Evolutionary conservation across 2,113 vertebrate genomes (phyloP), one percentile per base, ranked within the genome.

Genomic region (Pluvianellus socialis): DNA sequence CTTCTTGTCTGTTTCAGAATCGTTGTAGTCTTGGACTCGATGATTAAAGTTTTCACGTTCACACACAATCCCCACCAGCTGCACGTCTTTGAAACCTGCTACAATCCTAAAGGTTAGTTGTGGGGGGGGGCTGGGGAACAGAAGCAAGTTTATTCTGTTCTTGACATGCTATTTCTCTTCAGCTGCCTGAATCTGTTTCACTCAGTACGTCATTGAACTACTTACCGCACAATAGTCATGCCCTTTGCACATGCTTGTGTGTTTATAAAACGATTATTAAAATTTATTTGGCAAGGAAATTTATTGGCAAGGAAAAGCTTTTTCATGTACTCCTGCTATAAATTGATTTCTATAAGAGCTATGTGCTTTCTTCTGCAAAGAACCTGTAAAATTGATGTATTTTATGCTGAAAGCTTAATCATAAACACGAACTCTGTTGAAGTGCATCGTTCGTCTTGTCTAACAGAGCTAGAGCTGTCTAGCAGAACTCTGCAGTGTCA

Each of bases 11-110:
- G 12, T 98, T 98, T 61, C 97, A 99, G 99, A 97, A 99, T 99
- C 81, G 99, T 99, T 93, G 99, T 99, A 33, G 99, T 99, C 81
- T 96, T 99, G 98, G 99, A 99, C 93, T 99, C 99, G 0, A 99
- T 99, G 99, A 99, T 99, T 90, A 99, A 99, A 98, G 99, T 99
- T 80, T 99, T 99, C 96, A 99, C 99, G 1, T 99, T 99, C 94
- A 99, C 99, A 53, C 99, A 99, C 97, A 99, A 99, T 88, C 99
- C 99, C 55, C 99, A 99, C 95, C 99, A 99, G 97, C 73, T 99
- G 95, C 99, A 99, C 16, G 99, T 99, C 94, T 99, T 99, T 94
- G 99, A 99, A 97, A 99, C 99, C 93, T 99, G 99, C 98, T 99
- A 99, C 91, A 99, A 99, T 96, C 99, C 99, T 80, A 99, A 99